Conservation (phyloP, 1,140 invertebrate species). For the Oedothorax gibbosus region DNA sequence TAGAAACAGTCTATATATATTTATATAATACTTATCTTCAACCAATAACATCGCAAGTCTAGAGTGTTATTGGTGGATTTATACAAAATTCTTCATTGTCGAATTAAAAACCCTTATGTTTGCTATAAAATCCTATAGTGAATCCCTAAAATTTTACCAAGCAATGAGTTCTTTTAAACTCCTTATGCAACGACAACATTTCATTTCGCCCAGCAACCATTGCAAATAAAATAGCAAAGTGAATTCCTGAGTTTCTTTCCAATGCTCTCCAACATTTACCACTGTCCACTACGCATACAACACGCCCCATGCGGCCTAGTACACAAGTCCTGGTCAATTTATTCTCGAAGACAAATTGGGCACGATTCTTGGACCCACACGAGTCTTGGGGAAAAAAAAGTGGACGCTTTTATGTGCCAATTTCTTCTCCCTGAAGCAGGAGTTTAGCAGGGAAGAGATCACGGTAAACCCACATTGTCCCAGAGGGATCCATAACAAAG, state of each 20-base stretch:
- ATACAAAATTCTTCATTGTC: too few relatives aligned
- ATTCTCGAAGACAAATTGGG: constrained; percentile 22
- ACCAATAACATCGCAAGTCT: too few relatives aligned
- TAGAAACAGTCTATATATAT: too few relatives aligned
- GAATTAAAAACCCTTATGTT: too few relatives aligned
- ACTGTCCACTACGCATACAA: constrained; percentile 8
- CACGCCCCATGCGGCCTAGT: constrained; percentile 10
- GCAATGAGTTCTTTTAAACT: too few relatives aligned
- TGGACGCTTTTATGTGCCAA: constrained; percentile 27
- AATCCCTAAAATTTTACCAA: too few relatives aligned
- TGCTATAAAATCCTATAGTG: too few relatives aligned
- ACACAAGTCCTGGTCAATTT: constrained; percentile 1
- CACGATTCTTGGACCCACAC: not conserved
- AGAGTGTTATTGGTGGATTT: too few relatives aligned
- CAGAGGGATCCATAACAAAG: not conserved
- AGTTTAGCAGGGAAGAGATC: constrained; percentile 14
- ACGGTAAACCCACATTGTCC: constrained; percentile 18
- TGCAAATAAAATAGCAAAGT: not conserved
- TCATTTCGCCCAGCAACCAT: too few relatives aligned
- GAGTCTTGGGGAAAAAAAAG: constrained; percentile 2
- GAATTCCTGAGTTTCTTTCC: not conserved
- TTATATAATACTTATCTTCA: too few relatives aligned
- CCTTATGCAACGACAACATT: too few relatives aligned
- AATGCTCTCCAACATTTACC: not conserved
- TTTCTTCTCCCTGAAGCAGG: constrained; percentile 3